Percentiles rank a stretch among this genome's conserved stretches.
Conservation (phyloP, 2,113 vertebrate genomes). For the Heterochromis multidens region DNA sequence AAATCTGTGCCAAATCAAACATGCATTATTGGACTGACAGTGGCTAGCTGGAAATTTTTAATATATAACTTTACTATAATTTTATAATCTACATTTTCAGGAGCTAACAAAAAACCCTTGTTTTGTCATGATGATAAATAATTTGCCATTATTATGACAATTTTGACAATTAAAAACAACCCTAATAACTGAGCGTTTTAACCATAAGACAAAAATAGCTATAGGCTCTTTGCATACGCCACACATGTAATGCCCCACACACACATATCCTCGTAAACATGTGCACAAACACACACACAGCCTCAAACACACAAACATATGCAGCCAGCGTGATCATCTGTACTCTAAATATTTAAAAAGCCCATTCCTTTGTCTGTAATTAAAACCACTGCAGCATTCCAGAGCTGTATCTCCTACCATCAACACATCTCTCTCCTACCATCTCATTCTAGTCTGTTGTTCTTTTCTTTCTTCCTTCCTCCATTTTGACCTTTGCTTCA, state of each 20-base stretch:
- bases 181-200: background rate
- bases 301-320: slow-evolving; percentile 36
- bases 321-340: slow-evolving; percentile 47
- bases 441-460: slow-evolving; percentile 11
- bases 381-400: slow-evolving; percentile 69
- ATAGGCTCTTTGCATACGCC: background rate
- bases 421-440: slow-evolving; percentile 11
- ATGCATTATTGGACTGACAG: background rate
- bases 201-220: background rate
- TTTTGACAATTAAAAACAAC: background rate
- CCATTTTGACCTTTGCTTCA: slow-evolving; percentile 54
- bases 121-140: background rate
- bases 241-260: background rate
- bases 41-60: background rate
- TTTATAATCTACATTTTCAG: too few relatives aligned
- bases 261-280: background rate
- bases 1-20: background rate
- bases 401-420: slow-evolving; percentile 39
- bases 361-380: slow-evolving; percentile 66
- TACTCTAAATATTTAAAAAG: slow-evolving; percentile 78
- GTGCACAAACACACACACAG: slow-evolving; percentile 26
- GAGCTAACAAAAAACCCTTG: background rate
- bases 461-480: slow-evolving; percentile 46
- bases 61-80: background rate
- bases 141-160: background rate